These are phyloP conservation scores for Xiphophorus hellerii DNA, from an alignment of 2,113 vertebrate species.

Conservation along the genomic window DNA sequence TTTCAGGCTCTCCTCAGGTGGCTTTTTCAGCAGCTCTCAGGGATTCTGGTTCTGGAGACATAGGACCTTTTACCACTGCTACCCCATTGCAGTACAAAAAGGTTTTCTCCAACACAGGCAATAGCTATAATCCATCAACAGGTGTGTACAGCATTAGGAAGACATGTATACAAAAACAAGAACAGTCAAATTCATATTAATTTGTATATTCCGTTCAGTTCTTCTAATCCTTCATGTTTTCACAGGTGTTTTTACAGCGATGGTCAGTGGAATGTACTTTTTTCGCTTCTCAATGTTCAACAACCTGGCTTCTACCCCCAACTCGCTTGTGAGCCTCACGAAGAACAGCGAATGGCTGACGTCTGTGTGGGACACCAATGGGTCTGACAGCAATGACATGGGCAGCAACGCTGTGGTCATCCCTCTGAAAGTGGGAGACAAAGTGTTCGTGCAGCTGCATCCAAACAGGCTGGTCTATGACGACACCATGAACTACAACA, in stretches of 20 bases:
- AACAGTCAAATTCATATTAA: neutral
- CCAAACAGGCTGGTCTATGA: slow-evolving; percentile 37
- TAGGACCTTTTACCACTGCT: slow-evolving; percentile 45
- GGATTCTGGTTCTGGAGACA: slow-evolving; percentile 43
- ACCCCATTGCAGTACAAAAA: slow-evolving; percentile 51
- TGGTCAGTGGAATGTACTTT: slow-evolving; percentile 56
- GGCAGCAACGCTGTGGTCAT: slow-evolving; percentile 67
- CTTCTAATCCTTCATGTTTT: neutral
- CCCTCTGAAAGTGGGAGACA: slow-evolving; percentile 56
- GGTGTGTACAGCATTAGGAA: slow-evolving; percentile 13
- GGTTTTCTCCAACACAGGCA: slow-evolving; percentile 64
- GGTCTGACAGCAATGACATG: slow-evolving; percentile 25
- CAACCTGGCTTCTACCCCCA: slow-evolving; percentile 34
- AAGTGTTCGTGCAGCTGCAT: slow-evolving; percentile 45
- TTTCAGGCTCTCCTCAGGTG: slow-evolving; percentile 36
- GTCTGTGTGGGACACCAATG: slow-evolving; percentile 48
- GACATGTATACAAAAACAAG: neutral
- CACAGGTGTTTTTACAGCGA: slow-evolving; percentile 37
- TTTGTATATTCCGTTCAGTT: too few relatives aligned
- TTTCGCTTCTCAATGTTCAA: slow-evolving; percentile 63
- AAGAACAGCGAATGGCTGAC: slow-evolving; percentile 40
- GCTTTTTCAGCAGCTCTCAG: slow-evolving; percentile 65
- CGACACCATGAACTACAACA: slow-evolving; percentile 46
- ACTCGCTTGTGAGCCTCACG: slow-evolving; percentile 57
- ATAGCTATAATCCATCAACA: slow-evolving; percentile 60